Conservation (phyloP, 1,140 invertebrate species). For the Potamilus streckersoni region DNA sequence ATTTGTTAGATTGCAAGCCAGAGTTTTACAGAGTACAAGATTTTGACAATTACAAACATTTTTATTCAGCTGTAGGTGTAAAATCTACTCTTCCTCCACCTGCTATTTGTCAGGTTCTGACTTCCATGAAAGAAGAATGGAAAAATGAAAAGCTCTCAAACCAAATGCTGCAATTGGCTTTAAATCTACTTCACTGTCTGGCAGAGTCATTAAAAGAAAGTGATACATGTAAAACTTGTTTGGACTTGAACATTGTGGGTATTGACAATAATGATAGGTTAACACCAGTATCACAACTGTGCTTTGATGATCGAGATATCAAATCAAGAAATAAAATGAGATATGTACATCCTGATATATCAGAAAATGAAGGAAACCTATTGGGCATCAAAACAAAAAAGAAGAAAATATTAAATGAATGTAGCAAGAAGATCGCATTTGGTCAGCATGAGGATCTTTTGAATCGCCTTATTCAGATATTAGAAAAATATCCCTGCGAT, state of each 20-base stretch:
- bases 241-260: constrained; percentile 16
- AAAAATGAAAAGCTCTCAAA: background rate
- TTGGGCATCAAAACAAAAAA: constrained; percentile 41
- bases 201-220: background rate
- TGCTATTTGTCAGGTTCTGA: constrained; percentile 1
- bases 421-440: constrained; percentile 33
- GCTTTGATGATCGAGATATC: constrained; percentile 34
- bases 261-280: constrained; percentile 25
- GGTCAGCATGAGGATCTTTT: constrained; percentile 56
- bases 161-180: background rate
- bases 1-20: constrained; percentile 26
- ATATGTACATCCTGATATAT: constrained; percentile 29
- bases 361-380: constrained; percentile 7
- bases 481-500: constrained; percentile 54
- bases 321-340: constrained; percentile 16
- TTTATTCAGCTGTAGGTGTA: constrained; percentile 26
- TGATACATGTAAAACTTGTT: background rate
- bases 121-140: background rate
- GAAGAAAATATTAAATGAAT: constrained; percentile 10
- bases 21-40: constrained; percentile 26
- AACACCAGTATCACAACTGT: constrained; percentile 20
- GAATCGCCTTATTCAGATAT: constrained; percentile 47
- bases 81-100: background rate
- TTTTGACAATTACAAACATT: background rate
- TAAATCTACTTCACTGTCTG: background rate